Evolutionary conservation across 2,113 vertebrate genomes (phyloP), one percentile per base, ranked within the genome.

Genomic region (Periophthalmus modestus): DNA sequence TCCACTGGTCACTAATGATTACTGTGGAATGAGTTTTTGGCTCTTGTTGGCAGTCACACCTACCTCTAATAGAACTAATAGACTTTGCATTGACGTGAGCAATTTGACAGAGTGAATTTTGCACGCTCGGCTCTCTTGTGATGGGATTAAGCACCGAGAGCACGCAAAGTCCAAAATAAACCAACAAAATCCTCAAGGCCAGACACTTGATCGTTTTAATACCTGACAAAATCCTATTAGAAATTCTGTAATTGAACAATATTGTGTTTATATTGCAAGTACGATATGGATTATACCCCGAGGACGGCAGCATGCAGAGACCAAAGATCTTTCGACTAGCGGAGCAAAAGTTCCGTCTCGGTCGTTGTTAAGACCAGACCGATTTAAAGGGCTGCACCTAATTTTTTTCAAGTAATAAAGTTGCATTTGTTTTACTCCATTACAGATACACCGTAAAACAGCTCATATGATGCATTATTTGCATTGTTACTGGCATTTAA

Each of bases 21-120:
- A 46, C 21, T 18, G 66, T 16, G n/a, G 39, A 67, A 67, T 67
- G 43, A 67, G 39, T 23, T 66, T 67, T 47, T 19, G 34, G 62
- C 62, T 65, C 34, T 39, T n/a, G 34, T 34, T 34, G 62, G 33
- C 65, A n/a, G n/a, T 21, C 13, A 46, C 39, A 67, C 65, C 43
- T 67, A 12, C 19, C 39, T 67, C 65, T 15, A 24, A n/a, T n/a
- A 39, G 9, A 65, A 48, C 43, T 47, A 67, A 67, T 67, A 24
- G 39, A 67, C 43, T 48, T 67, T 67, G 46, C 66, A 67, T 67
- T 48, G 66, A 48, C 19, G 15, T 2, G 43, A 7, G 12, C 10
- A 7, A n/a, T 48, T 67, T 48, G 39, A 47, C 21, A 21, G 21
- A 11, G 33, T n/a, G 62, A 43, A 16, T 62, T 62, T 34, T 34